Evolutionary conservation across 2,113 vertebrate species (phyloP).

Genomic region (Nanorana parkeri): DNA sequence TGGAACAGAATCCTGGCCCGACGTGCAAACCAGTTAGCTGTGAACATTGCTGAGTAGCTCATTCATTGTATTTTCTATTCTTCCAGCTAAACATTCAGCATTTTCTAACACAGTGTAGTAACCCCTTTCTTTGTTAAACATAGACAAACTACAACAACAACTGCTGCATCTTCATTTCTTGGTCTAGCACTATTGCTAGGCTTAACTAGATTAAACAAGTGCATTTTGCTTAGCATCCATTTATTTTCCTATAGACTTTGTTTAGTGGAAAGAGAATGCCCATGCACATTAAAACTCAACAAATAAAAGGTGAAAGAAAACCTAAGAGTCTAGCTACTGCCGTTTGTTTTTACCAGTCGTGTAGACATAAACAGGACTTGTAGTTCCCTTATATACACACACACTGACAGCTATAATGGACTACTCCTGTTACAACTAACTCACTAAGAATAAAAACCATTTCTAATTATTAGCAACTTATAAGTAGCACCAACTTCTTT

Average conservation of each 20-base stretch:
- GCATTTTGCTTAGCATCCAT: constrained; percentile 21
- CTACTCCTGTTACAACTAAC: too few species aligned
- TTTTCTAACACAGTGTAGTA: background rate
- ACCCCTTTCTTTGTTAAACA: background rate
- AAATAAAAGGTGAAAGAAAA: too few species aligned
- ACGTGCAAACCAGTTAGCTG: background rate
- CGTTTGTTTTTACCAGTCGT: too few species aligned
- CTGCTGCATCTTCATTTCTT: constrained; percentile 39
- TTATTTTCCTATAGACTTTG: background rate
- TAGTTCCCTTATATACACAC: too few species aligned
- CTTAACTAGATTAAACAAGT: constrained; percentile 18
- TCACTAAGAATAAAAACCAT: too few species aligned
- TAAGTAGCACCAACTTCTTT: too few species aligned
- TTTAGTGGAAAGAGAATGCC: background rate
- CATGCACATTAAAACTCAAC: too few species aligned
- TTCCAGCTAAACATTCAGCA: constrained; percentile 1
- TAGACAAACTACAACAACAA: constrained; percentile 5
- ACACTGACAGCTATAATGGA: too few species aligned
- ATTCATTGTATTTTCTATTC: background rate
- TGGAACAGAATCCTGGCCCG: background rate
- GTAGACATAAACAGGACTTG: too few species aligned
- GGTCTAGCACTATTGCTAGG: constrained; percentile 2
- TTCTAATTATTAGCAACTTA: too few species aligned
- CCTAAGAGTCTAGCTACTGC: too few species aligned
- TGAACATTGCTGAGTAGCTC: constrained; percentile 9